Evolutionary conservation across 2,797 vertebrate genomes (phyloP), one percentile per base, ranked within the genome.

Genomic region (Buceros bicornis): DNA sequence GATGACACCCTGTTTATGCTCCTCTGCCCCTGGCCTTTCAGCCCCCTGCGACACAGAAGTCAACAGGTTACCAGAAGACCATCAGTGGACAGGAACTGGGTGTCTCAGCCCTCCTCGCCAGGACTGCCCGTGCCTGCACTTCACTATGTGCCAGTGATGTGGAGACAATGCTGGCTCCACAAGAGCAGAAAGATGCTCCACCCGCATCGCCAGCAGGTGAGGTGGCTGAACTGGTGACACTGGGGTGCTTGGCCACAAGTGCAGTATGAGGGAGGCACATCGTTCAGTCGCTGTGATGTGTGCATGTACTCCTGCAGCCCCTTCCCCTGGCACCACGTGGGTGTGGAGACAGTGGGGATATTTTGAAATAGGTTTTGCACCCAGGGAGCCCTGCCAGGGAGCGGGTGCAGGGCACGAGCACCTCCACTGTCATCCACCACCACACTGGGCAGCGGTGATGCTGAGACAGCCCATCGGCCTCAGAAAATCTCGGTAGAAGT

Each of bases 371-470:
- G 42, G 14, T 42, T 82, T 45, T 69, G 51, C 31, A 8, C 5
- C 29, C 45, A 29, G 42, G 33, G 48, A 71, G 16, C 31, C 16
- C 37, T 0, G 0, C 9, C 6, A 2, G 10, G 22, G 20, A 47
- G 8, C 1, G 15, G 25, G 33, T 8, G 4, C 43, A 78, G 48
- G 35, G 22, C 58, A 25, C 0, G 2, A 40, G 64, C 37, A 69
- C 45, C n/a, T 47, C 43, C 45, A 13, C 5, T 15, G 29, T 40
- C 65, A 54, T 33, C 33, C 8, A 2, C 10, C 40, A 19, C 5
- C 29, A 35, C 47, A 21, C 21, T 0, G 0, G 76, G 60, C 60
- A 73, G 65, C 2, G 1, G 33, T 20, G 74, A 22, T 15, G 21
- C 25, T n/a, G 28, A 24, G 26, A 7, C 10, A 57, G 71, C 26